Evolutionary conservation across 2,113 vertebrate genomes (phyloP).

Genomic region (Corydoras sp.): DNA sequence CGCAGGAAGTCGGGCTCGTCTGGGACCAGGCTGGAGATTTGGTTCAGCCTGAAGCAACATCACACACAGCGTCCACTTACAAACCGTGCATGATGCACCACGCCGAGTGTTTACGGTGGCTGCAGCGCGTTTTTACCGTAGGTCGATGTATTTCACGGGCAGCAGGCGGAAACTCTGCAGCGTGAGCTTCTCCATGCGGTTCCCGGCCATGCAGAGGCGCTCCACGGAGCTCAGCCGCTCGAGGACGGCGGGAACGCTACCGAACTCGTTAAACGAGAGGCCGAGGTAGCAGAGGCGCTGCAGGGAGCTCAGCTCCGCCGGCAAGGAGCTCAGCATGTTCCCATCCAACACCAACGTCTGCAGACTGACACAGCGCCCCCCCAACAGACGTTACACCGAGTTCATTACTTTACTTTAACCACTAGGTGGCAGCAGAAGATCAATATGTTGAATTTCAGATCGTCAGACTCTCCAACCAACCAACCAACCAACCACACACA

Average conservation of each 20-base stretch:
- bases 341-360: conserved; percentile 95
- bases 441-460: background rate
- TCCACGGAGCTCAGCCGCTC: conserved; percentile 84
- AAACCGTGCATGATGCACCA: too few relatives aligned
- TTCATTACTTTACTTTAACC: background rate
- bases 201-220: conserved; percentile 94
- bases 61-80: too few relatives aligned
- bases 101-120: background rate
- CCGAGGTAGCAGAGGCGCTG: conserved; percentile 83
- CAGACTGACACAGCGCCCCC: conserved; percentile 62
- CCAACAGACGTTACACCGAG: too few relatives aligned
- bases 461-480: too few relatives aligned
- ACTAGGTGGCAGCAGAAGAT: conserved; percentile 19
- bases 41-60: conserved; percentile 73
- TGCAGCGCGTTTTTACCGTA: conserved; percentile 68
- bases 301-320: conserved; percentile 80
- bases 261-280: conserved; percentile 94
- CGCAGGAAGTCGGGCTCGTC: conserved; percentile 81
- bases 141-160: conserved; percentile 86
- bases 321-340: conserved; percentile 84
- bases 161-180: conserved; percentile 81
- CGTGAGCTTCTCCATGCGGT: conserved; percentile 74
- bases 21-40: conserved; percentile 70
- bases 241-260: conserved; percentile 79
- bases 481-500: too few relatives aligned